Conservation (phyloP, 2,113 vertebrate genomes). For the Canis aureus region DNA sequence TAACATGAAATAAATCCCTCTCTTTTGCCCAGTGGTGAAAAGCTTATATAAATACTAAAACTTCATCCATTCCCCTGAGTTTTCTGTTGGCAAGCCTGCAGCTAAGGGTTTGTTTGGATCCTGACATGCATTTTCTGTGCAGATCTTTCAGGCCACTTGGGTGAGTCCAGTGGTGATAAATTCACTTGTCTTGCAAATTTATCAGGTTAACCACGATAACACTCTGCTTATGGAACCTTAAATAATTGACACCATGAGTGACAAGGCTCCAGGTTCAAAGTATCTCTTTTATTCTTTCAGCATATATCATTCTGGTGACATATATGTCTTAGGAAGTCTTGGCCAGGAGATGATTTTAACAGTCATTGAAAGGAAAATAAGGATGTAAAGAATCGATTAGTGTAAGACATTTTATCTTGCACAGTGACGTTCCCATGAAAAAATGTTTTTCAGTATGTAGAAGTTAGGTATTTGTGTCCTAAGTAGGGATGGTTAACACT, state of each 20-base stretch:
- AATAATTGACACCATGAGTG: slow-evolving; percentile 17
- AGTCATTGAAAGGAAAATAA: slow-evolving; percentile 35
- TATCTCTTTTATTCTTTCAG: slow-evolving; percentile 62
- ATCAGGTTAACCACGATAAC: slow-evolving; percentile 67
- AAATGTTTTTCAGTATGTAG: background rate
- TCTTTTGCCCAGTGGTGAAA: slow-evolving; percentile 69
- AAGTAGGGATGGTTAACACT: background rate
- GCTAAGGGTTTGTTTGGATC: slow-evolving; percentile 67
- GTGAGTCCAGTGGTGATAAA: slow-evolving; percentile 68
- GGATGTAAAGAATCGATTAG: slow-evolving; percentile 34
- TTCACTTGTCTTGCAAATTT: slow-evolving; percentile 72
- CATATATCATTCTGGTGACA: background rate
- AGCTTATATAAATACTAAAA: slow-evolving; percentile 80
- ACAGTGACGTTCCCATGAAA: background rate
- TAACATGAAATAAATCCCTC: slow-evolving; percentile 58
- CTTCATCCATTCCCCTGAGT: slow-evolving; percentile 69
- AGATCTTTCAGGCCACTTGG: slow-evolving; percentile 31
- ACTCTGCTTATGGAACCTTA: slow-evolving; percentile 67
- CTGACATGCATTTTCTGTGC: slow-evolving; percentile 58
- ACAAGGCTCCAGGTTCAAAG: slow-evolving; percentile 69
- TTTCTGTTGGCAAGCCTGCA: slow-evolving; percentile 58
- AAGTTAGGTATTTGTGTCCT: background rate
- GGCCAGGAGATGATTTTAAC: slow-evolving; percentile 36
- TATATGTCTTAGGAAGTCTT: background rate
- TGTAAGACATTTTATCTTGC: slow-evolving; percentile 19